phyloP scores from a whole-genome alignment of 2,113 vertebrate species.

The Tapirus terrestris region DNA sequence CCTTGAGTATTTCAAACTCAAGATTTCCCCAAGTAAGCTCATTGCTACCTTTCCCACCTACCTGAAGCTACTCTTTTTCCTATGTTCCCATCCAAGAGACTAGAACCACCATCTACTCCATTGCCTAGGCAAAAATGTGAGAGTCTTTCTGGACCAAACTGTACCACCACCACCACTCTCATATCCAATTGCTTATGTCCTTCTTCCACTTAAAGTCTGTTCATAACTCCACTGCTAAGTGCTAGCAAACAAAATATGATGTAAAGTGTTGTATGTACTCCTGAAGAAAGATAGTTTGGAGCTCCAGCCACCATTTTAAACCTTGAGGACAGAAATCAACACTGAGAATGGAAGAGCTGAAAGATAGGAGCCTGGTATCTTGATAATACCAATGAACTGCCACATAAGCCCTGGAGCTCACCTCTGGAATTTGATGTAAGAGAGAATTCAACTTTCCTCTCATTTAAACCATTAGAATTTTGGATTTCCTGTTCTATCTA shows the following conservation, averaged over 20 bases:
- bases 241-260: not conserved
- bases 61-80: not conserved
- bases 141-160: not conserved
- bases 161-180: not conserved
- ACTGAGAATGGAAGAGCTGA: not conserved
- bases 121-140: not conserved
- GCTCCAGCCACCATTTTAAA: not conserved
- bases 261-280: not conserved
- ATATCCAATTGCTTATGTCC: not conserved
- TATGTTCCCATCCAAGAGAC: not conserved
- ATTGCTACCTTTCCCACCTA: not conserved
- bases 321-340: not conserved
- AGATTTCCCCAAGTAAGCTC: not conserved
- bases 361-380: not conserved
- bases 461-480: not conserved
- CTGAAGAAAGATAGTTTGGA: not conserved
- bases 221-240: not conserved
- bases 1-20: not conserved
- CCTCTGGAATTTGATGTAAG: not conserved
- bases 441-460: not conserved
- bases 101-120: not conserved
- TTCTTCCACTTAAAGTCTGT: not conserved
- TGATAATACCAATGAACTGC: not conserved
- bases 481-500: not conserved
- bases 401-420: not conserved